A percentile compares a stretch with the other conserved stretches of the same genome.
phyloP scores from a whole-genome alignment of 2,888 invertebrate genomes.

The Trachelus stipa region DNA sequence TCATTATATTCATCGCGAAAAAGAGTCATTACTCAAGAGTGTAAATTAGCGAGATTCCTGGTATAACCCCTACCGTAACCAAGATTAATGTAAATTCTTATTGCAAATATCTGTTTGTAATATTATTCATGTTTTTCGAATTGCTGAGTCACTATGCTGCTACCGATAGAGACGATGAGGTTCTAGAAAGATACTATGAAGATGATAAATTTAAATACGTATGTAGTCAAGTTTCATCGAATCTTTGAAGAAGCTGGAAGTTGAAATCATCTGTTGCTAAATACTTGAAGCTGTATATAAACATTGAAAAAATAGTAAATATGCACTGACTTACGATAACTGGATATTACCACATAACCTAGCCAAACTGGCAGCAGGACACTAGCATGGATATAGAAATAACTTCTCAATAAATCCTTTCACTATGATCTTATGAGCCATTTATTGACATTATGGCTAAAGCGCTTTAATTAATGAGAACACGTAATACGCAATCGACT shows the following conservation, averaged over 20 bases:
- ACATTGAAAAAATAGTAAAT: not conserved
- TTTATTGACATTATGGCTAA: not conserved
- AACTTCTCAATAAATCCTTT: conserved; percentile 35
- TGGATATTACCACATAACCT: not conserved
- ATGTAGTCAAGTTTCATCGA: not conserved
- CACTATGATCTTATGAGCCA: conserved; percentile 32
- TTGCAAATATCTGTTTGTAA: not conserved
- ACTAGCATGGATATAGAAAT: not conserved
- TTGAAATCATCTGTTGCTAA: not conserved
- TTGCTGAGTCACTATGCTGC: not conserved
- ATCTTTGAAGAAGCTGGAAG: not conserved
- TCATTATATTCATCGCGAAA: not conserved
- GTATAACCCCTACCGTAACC: not conserved
- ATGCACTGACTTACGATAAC: not conserved
- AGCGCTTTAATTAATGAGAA: not conserved
- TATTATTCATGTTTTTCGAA: not conserved
- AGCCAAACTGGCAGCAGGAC: not conserved
- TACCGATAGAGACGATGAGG: not conserved
- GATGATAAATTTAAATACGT: not conserved
- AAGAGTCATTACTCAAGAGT: not conserved
- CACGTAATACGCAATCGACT: not conserved
- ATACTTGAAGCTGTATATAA: not conserved
- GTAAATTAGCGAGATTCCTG: not conserved
- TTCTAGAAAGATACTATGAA: not conserved
- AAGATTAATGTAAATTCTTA: too few species aligned